phyloP scores from a whole-genome alignment of 2,888 invertebrate species.

The Ditula angustiorana region DNA sequence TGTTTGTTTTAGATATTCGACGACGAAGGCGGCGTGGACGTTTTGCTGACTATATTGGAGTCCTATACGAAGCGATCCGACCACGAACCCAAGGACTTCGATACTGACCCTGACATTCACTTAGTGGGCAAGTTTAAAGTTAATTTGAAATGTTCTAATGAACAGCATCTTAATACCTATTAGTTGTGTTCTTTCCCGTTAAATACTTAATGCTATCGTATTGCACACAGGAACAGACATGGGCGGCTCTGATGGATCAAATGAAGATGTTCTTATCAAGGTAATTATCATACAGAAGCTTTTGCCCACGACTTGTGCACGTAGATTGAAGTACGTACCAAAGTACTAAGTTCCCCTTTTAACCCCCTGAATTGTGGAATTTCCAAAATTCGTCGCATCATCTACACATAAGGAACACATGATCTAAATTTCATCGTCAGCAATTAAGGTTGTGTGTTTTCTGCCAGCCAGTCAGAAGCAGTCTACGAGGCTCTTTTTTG shows the following conservation, averaged over 20 bases:
- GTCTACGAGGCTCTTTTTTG: too few relatives aligned
- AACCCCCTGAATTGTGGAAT: too few relatives aligned
- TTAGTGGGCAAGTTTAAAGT: slow-evolving; percentile 63
- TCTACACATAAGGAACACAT: too few relatives aligned
- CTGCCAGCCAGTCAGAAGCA: too few relatives aligned
- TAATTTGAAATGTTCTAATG: too few relatives aligned
- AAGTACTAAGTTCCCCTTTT: too few relatives aligned
- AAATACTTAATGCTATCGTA: not conserved
- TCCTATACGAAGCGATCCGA: slow-evolving; percentile 77
- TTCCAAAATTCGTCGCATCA: too few relatives aligned
- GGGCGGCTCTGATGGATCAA: slow-evolving; percentile 82
- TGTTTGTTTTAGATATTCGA: slow-evolving; percentile 69
- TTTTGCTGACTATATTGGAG: slow-evolving; percentile 80
- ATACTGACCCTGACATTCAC: slow-evolving; percentile 69
- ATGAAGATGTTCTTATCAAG: slow-evolving; percentile 89
- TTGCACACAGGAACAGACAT: slow-evolving; percentile 69
- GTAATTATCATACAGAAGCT: slow-evolving; percentile 60
- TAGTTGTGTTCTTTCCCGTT: not conserved
- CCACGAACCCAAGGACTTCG: slow-evolving; percentile 56
- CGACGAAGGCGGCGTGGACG: slow-evolving; percentile 77
- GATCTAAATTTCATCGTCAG: too few relatives aligned
- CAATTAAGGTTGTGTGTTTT: too few relatives aligned
- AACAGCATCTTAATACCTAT: too few relatives aligned
- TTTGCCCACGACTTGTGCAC: too few relatives aligned
- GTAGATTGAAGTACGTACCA: too few relatives aligned